Base-by-base conservation (phyloP, 2,888 invertebrate genomes). In the Tiphia femorata region DNA sequence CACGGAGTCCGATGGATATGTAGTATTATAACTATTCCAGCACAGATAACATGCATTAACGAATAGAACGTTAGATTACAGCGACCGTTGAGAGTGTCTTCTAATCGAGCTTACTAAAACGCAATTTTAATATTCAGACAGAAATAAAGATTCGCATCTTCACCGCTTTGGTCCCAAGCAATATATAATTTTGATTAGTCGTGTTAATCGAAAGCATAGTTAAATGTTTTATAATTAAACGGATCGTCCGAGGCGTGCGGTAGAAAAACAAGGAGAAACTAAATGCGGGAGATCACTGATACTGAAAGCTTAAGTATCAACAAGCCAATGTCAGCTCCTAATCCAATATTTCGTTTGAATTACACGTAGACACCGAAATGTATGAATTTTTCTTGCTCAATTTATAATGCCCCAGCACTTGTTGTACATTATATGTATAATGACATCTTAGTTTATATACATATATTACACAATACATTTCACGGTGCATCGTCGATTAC, bases 241-340 rank as follows among this genome's bases (percentile, higher is more conserved):
- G 33, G 10, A 51, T 27, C 47, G 48, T 51, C 51, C 46, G 25
- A 29, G 37, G 55, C 16, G 14, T 54, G 42, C 27, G 37, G 35
- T 53, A 49, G 38, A 53, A 40, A 38, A 14, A 55, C 42, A 12
- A 20, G 35, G 27, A 47, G 44, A 58, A 56, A 48, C 70, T 68
- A 64, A 54, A 72, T 72, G 67, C 55, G 48, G 27, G 57, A 57
- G 68, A 70, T 72, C 64, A 63, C 41, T 59, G 72, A 70, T 67
- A 68, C 58, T 43, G 41, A 43, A 41, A 38, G 41, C 52, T 70
- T 50, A 49, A 67, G 68, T 70, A 70, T 64, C 61, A 65, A 69
- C 49, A 56, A 51, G 38, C 25, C 42, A 40, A 53, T 57, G 55
- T 49, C 49, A 55, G 46, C 37, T 47, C 33, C 56, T 46, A 42